These are phyloP conservation scores for Serripes groenlandicus DNA, from an alignment of 2,888 invertebrate genomes.

Conservation along the genomic window DNA sequence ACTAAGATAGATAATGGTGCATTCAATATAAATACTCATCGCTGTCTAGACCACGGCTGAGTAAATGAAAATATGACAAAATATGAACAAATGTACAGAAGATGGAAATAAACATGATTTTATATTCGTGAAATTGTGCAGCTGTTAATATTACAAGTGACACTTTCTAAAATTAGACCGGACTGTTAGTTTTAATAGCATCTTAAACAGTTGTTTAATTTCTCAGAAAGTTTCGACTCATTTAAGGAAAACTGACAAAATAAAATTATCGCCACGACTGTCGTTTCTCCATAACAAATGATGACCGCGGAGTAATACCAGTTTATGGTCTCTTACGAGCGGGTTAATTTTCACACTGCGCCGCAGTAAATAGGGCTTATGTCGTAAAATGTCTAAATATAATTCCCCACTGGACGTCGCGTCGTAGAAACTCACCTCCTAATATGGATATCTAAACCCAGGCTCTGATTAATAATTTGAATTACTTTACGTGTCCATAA, in stretches of 20 bases:
- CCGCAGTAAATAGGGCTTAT: background rate
- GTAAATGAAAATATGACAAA: too few relatives aligned
- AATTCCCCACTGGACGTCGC: background rate
- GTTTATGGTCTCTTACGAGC: slow-evolving; percentile 24
- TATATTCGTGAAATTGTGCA: slow-evolving; percentile 7
- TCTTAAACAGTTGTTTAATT: slow-evolving; percentile 25
- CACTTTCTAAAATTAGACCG: slow-evolving; percentile 14
- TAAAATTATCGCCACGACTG: slow-evolving; percentile 11
- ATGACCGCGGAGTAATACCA: slow-evolving; percentile 7
- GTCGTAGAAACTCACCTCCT: too few relatives aligned
- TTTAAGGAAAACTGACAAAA: slow-evolving; percentile 27
- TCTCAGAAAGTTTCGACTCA: slow-evolving; percentile 17
- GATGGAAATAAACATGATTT: slow-evolving; percentile 8
- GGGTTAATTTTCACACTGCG: slow-evolving; percentile 26
- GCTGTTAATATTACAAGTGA: slow-evolving; percentile 14
- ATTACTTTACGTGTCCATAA: too few relatives aligned
- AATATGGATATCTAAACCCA: too few relatives aligned
- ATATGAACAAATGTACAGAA: too few relatives aligned
- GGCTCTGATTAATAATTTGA: too few relatives aligned
- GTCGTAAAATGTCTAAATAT: slow-evolving; percentile 11
- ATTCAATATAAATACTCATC: too few relatives aligned
- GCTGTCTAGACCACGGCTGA: too few relatives aligned
- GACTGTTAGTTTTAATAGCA: slow-evolving; percentile 8
- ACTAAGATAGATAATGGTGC: too few relatives aligned
- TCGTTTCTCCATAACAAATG: slow-evolving; percentile 3